phyloP scores from a whole-genome alignment of 2,888 invertebrate genomes.

The Phymatocera aterrima region DNA sequence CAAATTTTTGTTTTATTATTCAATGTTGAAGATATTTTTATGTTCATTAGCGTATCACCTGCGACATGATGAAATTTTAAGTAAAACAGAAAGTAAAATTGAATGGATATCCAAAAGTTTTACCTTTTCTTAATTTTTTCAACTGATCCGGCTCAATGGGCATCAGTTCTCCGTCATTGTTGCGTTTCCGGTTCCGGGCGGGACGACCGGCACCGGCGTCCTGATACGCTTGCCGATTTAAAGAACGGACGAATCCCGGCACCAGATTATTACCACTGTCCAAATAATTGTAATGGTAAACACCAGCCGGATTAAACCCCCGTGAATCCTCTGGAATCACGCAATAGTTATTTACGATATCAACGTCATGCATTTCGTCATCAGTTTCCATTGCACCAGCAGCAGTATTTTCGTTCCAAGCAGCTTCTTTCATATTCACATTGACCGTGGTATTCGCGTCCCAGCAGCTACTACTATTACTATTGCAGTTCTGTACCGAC shows the following conservation, averaged over 20 bases:
- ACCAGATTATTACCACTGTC: constrained; percentile 42
- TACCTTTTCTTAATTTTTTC: constrained; percentile 66
- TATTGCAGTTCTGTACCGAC: constrained; percentile 39
- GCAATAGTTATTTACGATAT: constrained; percentile 65
- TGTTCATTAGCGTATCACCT: not conserved
- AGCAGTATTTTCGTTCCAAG: constrained; percentile 36
- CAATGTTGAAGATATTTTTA: no score
- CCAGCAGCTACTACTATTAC: not conserved
- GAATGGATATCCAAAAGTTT: constrained; percentile 47
- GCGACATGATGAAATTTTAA: not conserved
- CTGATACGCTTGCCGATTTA: constrained; percentile 44
- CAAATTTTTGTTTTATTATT: no score
- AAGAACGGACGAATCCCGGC: constrained; percentile 35
- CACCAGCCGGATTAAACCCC: constrained; percentile 38
- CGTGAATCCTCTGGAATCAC: constrained; percentile 63
- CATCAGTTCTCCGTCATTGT: constrained; percentile 57
- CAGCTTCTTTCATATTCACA: constrained; percentile 10
- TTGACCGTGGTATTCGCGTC: not conserved
- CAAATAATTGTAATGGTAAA: constrained; percentile 30
- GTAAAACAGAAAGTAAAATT: no score
- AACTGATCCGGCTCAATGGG: constrained; percentile 49
- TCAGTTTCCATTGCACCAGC: constrained; percentile 65
- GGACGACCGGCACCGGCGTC: constrained; percentile 52
- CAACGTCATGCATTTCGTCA: constrained; percentile 58
- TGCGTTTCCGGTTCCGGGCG: constrained; percentile 64